phyloP scores from a whole-genome alignment of 2,113 vertebrate species.

The Xenopus laevis region DNA sequence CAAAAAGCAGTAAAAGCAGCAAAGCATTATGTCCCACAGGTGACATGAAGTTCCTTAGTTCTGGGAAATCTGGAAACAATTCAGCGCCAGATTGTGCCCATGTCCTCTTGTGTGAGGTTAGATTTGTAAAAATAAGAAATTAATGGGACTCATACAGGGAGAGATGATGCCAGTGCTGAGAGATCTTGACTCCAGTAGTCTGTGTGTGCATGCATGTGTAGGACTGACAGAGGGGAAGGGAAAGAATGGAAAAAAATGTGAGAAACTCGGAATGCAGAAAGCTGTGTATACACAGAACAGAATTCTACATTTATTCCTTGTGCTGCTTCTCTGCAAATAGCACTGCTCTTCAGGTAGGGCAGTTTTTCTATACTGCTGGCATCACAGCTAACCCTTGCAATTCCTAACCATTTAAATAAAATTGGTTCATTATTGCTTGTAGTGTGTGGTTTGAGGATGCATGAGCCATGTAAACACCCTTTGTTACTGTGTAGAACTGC shows the following conservation, averaged over 20 bases:
- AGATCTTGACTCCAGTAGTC: no score
- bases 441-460: no score
- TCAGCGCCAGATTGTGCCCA: slow-evolving; percentile 4
- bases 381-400: not conserved
- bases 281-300: slow-evolving; percentile 2
- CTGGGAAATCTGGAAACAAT: slow-evolving; percentile 9
- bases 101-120: not conserved
- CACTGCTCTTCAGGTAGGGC: slow-evolving; percentile 13
- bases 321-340: not conserved
- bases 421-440: no score
- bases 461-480: no score
- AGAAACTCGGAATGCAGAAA: slow-evolving; percentile 3
- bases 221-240: slow-evolving; percentile 7
- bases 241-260: slow-evolving; percentile 9
- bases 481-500: no score
- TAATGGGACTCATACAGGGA: no score
- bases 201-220: slow-evolving; percentile 2
- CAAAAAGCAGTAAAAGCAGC: slow-evolving; percentile 15
- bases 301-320: not conserved
- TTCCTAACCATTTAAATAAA: no score
- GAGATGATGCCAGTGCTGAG: no score
- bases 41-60: slow-evolving; percentile 33
- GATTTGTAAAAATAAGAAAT: no score
- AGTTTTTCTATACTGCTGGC: not conserved
- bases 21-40: slow-evolving; percentile 32